Evolutionary conservation across 2,888 invertebrate species (phyloP).

Genomic region (Tetragonula carbonaria): DNA sequence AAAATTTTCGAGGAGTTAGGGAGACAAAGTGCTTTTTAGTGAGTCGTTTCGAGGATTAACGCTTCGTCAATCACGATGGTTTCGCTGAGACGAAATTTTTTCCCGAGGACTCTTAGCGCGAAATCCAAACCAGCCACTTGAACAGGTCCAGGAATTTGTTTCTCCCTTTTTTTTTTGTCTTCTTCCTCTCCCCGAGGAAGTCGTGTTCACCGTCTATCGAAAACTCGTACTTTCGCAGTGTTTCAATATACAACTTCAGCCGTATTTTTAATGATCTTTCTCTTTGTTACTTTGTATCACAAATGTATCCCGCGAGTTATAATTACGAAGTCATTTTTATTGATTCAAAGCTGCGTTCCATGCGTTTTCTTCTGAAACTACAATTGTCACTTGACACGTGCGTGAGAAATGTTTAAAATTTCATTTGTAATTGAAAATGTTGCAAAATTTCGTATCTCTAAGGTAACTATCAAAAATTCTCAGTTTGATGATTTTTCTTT

Average conservation of each 20-base stretch:
- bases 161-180: conserved; percentile 25
- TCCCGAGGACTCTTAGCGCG: conserved; percentile 67
- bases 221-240: background rate
- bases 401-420: no score
- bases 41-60: conserved; percentile 75
- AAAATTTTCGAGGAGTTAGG: conserved; percentile 59
- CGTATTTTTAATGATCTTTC: no score
- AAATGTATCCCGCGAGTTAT: background rate
- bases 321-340: background rate
- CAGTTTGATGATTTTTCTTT: no score
- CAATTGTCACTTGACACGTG: no score
- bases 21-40: conserved; percentile 75
- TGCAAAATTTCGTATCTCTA: no score
- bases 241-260: background rate
- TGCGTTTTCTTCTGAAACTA: background rate
- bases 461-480: no score
- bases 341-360: background rate
- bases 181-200: background rate
- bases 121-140: conserved; percentile 47
- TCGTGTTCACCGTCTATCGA: conserved; percentile 5
- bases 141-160: conserved; percentile 36
- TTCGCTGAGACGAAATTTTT: conserved; percentile 70
- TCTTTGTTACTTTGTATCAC: no score
- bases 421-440: no score
- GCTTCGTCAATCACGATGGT: conserved; percentile 72